These are phyloP conservation scores for Zaprionus ornatus DNA, from an alignment of 1,140 invertebrate species.

Conservation along the genomic window DNA sequence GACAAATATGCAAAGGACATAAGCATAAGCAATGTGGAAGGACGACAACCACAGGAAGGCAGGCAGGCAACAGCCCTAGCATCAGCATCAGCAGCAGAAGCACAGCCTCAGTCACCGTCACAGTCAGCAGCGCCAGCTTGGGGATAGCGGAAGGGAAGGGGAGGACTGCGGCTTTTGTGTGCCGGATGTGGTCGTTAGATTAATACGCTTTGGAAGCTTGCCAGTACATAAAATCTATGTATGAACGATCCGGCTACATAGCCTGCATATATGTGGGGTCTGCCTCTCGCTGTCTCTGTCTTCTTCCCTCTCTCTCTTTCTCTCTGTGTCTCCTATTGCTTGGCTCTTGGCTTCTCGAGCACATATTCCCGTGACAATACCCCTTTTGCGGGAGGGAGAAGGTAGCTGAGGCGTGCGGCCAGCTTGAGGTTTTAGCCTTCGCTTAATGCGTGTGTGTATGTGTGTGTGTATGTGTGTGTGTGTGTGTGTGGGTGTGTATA, in stretches of 20 bases:
- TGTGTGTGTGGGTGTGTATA: conserved; percentile 7
- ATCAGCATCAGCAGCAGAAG: conserved; percentile 30
- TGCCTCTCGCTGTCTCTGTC: conserved; percentile 10
- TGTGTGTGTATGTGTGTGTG: conserved; percentile 16
- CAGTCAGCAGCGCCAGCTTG: not conserved
- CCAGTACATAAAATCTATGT: conserved; percentile 79
- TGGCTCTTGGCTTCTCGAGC: conserved; percentile 9
- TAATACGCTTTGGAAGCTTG: conserved; percentile 80
- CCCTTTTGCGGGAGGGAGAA: conserved; percentile 6
- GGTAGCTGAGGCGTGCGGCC: conserved; percentile 9
- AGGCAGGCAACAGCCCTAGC: not conserved
- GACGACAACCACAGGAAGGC: conserved; percentile 26
- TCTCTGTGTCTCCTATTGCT: not conserved
- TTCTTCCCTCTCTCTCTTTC: not conserved
- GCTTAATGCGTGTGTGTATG: not conserved
- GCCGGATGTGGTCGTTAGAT: conserved; percentile 80
- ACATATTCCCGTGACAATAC: conserved; percentile 20
- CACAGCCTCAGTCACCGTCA: not conserved
- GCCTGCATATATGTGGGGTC: conserved; percentile 20
- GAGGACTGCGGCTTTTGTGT: conserved; percentile 47
- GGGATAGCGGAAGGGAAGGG: not conserved
- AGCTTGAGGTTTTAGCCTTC: conserved; percentile 21
- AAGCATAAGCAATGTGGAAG: conserved; percentile 78
- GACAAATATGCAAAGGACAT: conserved; percentile 80
- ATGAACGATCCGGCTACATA: conserved; percentile 47